phyloP scores from a whole-genome alignment of 1,140 invertebrate species.

The Drosophila murphyi region DNA sequence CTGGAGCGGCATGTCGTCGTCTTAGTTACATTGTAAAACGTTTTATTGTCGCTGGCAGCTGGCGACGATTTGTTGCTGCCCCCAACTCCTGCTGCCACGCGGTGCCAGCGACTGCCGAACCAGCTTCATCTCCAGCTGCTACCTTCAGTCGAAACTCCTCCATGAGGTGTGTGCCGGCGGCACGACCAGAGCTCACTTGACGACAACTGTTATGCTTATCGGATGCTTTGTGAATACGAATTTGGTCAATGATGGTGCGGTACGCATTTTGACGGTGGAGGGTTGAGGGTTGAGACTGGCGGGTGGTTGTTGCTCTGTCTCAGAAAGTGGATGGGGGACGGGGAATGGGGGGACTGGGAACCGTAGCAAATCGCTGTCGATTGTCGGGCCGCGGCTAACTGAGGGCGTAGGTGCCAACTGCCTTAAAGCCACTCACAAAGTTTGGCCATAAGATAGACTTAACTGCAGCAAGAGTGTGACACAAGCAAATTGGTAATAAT shows the following conservation, averaged over 20 bases:
- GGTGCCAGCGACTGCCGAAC: not conserved
- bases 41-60: conserved; percentile 76
- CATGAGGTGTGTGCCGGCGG: conserved; percentile 62
- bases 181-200: conserved; percentile 56
- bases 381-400: conserved; percentile 63
- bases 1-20: conserved; percentile 57
- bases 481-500: not conserved
- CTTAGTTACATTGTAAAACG: conserved; percentile 80
- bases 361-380: conserved; percentile 72
- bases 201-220: conserved; percentile 81
- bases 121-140: conserved; percentile 28
- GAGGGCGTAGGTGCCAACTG: conserved; percentile 72
- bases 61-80: conserved; percentile 75
- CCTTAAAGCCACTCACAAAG: conserved; percentile 62
- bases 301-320: no score
- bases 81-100: not conserved
- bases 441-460: conserved; percentile 52
- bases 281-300: not conserved
- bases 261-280: not conserved
- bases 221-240: conserved; percentile 80
- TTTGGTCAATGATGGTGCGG: conserved; percentile 52
- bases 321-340: no score
- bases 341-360: conserved; percentile 4
- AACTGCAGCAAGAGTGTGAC: not conserved
- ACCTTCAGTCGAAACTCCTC: conserved; percentile 12